Evolutionary conservation across 2,113 vertebrate genomes (phyloP).

Genomic region (Macaca nemestrina): DNA sequence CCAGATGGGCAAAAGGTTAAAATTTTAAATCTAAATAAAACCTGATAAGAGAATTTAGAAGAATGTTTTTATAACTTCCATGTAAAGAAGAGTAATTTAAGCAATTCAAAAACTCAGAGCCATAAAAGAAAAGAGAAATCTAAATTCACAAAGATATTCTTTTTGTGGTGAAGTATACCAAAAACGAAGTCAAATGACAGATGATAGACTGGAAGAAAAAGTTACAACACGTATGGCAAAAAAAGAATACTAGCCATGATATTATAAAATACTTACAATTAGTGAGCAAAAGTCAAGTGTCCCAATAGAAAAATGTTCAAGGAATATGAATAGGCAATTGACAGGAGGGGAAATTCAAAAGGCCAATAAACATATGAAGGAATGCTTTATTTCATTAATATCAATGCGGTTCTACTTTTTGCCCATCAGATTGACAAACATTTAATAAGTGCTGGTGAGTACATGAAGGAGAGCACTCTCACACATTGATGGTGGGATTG

Average conservation of each 20-base stretch:
- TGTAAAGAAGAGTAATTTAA: neutral
- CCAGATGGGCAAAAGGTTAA: neutral
- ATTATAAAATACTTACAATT: neutral
- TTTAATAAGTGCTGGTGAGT: neutral
- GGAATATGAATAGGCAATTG: neutral
- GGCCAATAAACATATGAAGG: neutral
- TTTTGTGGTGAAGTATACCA: neutral
- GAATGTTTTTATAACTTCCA: neutral
- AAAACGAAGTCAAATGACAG: neutral
- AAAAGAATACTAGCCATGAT: neutral
- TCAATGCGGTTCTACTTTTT: neutral
- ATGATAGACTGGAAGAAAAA: neutral
- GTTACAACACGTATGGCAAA: neutral
- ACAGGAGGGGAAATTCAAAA: neutral
- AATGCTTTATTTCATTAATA: neutral
- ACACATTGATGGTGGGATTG: too few species aligned
- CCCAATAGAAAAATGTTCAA: neutral
- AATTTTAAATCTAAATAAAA: constrained; percentile 11
- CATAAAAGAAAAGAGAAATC: neutral
- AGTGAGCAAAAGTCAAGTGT: neutral
- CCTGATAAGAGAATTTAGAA: neutral
- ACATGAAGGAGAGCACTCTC: neutral
- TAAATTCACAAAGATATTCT: neutral
- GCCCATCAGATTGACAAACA: neutral
- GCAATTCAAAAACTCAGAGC: neutral